Conservation (phyloP, 1,140 invertebrate genomes). For the Drosophila cardini region DNA sequence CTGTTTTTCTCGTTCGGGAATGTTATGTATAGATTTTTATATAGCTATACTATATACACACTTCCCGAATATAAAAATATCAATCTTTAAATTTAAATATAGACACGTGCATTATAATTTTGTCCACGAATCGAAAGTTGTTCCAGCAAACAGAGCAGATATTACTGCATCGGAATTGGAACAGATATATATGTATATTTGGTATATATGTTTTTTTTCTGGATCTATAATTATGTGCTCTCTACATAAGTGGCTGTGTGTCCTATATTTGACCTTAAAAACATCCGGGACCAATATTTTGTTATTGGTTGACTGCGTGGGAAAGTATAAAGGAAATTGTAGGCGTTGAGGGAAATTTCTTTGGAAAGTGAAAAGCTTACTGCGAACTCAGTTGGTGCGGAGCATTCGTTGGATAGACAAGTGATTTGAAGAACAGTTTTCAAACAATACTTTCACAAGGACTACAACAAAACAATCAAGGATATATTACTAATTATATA, state of each 20-base stretch:
- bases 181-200: constrained; percentile 37
- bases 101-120: constrained; percentile 46
- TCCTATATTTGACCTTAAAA: constrained; percentile 80
- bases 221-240: constrained; percentile 28
- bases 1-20: constrained; percentile 23
- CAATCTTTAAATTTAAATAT: constrained; percentile 47
- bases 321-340: constrained; percentile 79
- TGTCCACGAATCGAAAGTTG: constrained; percentile 20
- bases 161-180: constrained; percentile 10
- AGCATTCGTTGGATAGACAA: constrained; percentile 70
- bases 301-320: constrained; percentile 49
- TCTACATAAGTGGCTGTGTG: constrained; percentile 41
- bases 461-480: constrained; percentile 41
- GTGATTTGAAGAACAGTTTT: constrained; percentile 45
- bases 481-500: constrained; percentile 20
- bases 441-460: constrained; percentile 20
- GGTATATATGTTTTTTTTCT: constrained; percentile 28
- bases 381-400: constrained; percentile 64
- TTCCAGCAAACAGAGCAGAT: constrained; percentile 46
- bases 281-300: constrained; percentile 59
- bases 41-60: constrained; percentile 18
- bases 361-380: constrained; percentile 59
- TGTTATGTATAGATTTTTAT: constrained; percentile 14
- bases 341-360: constrained; percentile 78
- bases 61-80: constrained; percentile 32